phyloP scores from a whole-genome alignment of 2,113 vertebrate species.

The Platysteira castanea region DNA sequence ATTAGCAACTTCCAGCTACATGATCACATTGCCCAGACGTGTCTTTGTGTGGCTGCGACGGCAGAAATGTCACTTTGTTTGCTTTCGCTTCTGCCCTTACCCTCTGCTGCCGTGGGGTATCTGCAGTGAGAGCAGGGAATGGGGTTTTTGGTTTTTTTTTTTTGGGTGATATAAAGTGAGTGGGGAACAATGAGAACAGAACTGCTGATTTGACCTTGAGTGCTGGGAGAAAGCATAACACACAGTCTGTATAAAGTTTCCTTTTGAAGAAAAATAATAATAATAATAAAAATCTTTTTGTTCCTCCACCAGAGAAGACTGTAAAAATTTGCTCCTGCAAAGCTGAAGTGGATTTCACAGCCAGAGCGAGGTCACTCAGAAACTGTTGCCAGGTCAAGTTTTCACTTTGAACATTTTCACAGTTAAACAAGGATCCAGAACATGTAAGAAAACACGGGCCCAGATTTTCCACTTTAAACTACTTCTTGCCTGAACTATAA shows the following conservation, averaged over 20 bases:
- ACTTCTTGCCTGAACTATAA: slow-evolving; percentile 25
- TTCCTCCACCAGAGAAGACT: slow-evolving; percentile 49
- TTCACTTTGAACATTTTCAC: slow-evolving; percentile 66
- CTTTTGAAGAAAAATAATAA: slow-evolving; percentile 49
- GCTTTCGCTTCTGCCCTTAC: not conserved
- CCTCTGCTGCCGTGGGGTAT: not conserved
- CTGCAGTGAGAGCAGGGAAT: not conserved
- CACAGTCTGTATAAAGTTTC: slow-evolving; percentile 29
- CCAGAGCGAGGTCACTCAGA: slow-evolving; percentile 49
- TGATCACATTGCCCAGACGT: not conserved
- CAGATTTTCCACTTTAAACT: slow-evolving; percentile 31
- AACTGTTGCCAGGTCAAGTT: slow-evolving; percentile 59
- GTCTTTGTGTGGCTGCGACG: not conserved
- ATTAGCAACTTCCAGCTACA: slow-evolving; percentile 6
- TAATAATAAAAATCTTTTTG: slow-evolving; percentile 51
- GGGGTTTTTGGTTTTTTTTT: not conserved
- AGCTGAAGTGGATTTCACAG: slow-evolving; percentile 58
- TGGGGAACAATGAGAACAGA: not conserved
- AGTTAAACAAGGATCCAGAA: slow-evolving; percentile 41
- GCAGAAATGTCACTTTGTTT: not conserved
- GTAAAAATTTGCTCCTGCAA: slow-evolving; percentile 54
- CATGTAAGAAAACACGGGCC: slow-evolving; percentile 15
- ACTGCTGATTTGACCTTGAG: slow-evolving; percentile 19
- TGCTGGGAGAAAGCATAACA: slow-evolving; percentile 28
- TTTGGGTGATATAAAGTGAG: not conserved